A percentile compares a stretch with the other conserved stretches of the same genome.
Conservation (phyloP, 2,797 vertebrate genomes). For the Scyliorhinus canicula region DNA sequence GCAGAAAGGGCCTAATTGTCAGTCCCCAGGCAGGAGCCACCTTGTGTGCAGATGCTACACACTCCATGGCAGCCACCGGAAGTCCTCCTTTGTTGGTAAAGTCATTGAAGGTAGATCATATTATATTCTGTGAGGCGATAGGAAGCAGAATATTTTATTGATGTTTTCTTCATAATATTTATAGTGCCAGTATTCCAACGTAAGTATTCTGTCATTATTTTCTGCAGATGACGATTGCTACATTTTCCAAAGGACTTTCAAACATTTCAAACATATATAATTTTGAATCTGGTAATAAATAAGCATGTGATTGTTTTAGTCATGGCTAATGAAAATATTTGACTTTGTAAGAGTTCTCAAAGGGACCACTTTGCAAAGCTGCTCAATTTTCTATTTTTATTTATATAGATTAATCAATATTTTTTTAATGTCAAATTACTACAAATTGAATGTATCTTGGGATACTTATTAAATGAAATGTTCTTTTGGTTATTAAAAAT, state of each 20-base stretch:
- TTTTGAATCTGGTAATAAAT: conserved; percentile 3
- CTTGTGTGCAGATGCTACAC: too few relatives aligned
- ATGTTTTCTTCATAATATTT: neutral
- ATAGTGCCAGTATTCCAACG: neutral
- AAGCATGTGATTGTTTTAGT: neutral
- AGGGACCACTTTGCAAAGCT: neutral
- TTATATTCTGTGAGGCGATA: neutral
- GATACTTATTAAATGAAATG: neutral
- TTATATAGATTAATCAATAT: neutral
- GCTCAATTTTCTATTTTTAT: neutral
- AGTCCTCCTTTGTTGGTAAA: too few relatives aligned
- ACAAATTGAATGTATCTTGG: neutral
- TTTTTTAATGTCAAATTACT: neutral
- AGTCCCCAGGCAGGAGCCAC: too few relatives aligned
- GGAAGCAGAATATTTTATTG: neutral
- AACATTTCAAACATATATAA: neutral
- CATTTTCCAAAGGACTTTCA: neutral
- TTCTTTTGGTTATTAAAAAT: neutral
- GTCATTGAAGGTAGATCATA: too few relatives aligned
- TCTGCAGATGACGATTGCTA: neutral
- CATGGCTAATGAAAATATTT: neutral
- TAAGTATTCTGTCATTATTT: neutral
- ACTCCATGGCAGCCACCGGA: too few relatives aligned
- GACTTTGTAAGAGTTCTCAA: neutral
- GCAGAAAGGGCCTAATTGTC: too few relatives aligned